Evolutionary conservation across 2,113 vertebrate genomes (phyloP), one percentile per base, ranked within the genome.

Genomic region (Pseudorhombus dupliciocellatus): DNA sequence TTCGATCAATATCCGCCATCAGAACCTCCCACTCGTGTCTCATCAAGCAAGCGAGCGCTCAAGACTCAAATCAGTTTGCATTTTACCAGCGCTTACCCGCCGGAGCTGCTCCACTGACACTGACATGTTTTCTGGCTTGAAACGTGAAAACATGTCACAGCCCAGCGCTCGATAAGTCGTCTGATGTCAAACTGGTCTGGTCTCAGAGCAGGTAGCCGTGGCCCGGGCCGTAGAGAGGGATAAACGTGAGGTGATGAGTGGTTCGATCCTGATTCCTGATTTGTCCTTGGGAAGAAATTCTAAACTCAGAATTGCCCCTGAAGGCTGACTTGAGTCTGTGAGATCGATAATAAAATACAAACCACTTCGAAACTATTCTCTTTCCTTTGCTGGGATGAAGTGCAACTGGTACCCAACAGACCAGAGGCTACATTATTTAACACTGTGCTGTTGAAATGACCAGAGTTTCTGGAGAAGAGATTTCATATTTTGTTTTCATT

Each of bases 1-100:
- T 59, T 77, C 61, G 67, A 73, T 88, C 89, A 56, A 86, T 88
- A 77, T 57, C 44, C 55, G 73, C 25, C 61, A 60, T 76, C 56
- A 42, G 60, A 67, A 25, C 40, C 34, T 50, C 44, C 14, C 28
- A 14, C 12, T 26, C 16, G 7, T 14, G 31, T 18, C 50, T 42
- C 25, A 7, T 21, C 30, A 66, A 66, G 26, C 34, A 28, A 0
- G 7, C 34, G 34, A 37, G 34, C 34, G 34, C 4, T 11, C 34
- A 37, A 11, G 34, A 37, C 58, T 31, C 56, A 58, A 50, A 66
- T 66, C 14, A 18, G 42, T 6, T 48, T 37, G 20, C 37, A 30
- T 80, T 70, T 70, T 30, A 67, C 70, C 66, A 31, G 34, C n/a
- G 52, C 22, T 20, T 22, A 42, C 46, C 56, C 9, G 21, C n/a